Evolutionary conservation across 2,888 invertebrate species (phyloP), one percentile per base, ranked within the genome.

Genomic region (Stramonita haemastoma): DNA sequence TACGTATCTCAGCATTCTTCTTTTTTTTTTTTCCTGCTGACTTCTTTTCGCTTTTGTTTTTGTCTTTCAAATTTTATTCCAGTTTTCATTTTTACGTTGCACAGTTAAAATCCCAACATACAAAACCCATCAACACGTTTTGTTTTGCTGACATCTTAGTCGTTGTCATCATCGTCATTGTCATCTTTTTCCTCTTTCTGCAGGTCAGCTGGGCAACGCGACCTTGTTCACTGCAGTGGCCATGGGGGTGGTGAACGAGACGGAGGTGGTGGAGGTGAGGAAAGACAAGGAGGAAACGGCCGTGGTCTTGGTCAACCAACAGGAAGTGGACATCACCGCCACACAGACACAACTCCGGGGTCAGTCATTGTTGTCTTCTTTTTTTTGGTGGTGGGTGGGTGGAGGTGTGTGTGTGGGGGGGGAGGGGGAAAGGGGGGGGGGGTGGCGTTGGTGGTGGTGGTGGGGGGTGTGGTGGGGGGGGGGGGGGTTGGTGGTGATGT

Each of bases 221-320:
- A 94, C 93, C 57, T 92, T 94, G 73, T 95, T 95, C 90, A 92
- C 93, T 22, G 90, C 91, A 11, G 92, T 94, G 79, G 94, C 94
- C 11, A 92, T 94, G 90, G 56, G 90, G 57, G 92, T 92, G 56
- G 90, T 89, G 29, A 90, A 91, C 66, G 77, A 90, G 66, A 92
- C 93, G 84, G 93, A 94, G 88, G 89, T 87, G 29, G 85, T 94
- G 46, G 93, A 94, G 89, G 90, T 94, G 0, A 90, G 92, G 73
- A 90, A 91, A 87, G 87, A 90, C 2, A 88, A 83, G 19, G 89
- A 90, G 1, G 90, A 87, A 26, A 85, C 92, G 13, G 90, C 92
- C 34, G 90, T 92, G 56, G 90, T 94, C 60, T 91, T 93, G 83
- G 92, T 93, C 60, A 93, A 94, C 88, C 90, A 90, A 46, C 22